These are phyloP conservation scores for Electrophaes corylata DNA, from an alignment of 2,888 invertebrate genomes.

Conservation along the genomic window DNA sequence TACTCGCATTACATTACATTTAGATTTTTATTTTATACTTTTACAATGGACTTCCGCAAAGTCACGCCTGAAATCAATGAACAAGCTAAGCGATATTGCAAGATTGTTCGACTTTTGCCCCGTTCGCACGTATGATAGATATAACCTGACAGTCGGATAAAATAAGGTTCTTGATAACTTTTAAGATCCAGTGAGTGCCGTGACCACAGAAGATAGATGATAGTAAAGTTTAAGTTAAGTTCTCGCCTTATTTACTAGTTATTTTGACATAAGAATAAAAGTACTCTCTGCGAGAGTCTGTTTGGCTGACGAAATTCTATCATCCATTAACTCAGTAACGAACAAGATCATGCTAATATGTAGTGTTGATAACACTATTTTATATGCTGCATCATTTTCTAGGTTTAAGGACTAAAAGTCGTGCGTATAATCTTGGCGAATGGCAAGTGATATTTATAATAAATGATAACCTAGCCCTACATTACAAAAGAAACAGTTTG, in stretches of 20 bases:
- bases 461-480: background rate
- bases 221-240: background rate
- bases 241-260: background rate
- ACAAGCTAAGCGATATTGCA: background rate
- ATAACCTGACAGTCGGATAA: background rate
- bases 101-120: background rate
- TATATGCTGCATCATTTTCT: slow-evolving; percentile 65
- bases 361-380: slow-evolving; percentile 54
- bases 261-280: background rate
- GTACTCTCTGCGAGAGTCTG: slow-evolving; percentile 2
- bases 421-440: slow-evolving; percentile 1
- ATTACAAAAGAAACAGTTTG: background rate
- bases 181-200: background rate
- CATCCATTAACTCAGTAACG: slow-evolving; percentile 42
- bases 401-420: slow-evolving; percentile 68
- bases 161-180: slow-evolving; percentile 1
- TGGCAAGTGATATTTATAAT: background rate
- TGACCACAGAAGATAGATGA: background rate
- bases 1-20: too few species aligned
- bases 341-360: slow-evolving; percentile 52
- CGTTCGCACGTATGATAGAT: background rate
- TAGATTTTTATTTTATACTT: too few species aligned
- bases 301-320: background rate
- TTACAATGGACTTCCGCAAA: too few species aligned
- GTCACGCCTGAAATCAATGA: too few species aligned